Evolutionary conservation across 2,797 vertebrate genomes (phyloP).

Genomic region (Lagodon rhomboides): DNA sequence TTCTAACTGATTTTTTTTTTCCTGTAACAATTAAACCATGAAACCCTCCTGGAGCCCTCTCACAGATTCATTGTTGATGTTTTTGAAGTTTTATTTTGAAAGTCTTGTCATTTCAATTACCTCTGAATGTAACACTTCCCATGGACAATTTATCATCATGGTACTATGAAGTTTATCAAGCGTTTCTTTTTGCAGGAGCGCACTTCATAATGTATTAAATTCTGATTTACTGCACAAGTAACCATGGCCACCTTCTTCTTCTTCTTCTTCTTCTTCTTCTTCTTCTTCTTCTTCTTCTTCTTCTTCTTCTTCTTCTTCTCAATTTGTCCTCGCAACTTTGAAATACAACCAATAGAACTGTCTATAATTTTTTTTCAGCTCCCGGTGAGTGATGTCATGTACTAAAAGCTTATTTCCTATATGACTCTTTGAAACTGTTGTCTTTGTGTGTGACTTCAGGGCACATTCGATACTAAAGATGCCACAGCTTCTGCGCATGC

Average conservation of each 20-base stretch:
- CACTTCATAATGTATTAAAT: not conserved
- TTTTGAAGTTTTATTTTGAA: not conserved
- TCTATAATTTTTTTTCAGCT: not conserved
- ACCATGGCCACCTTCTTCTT: too few species aligned
- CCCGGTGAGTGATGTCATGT: not conserved
- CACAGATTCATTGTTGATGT: not conserved
- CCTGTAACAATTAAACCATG: not conserved
- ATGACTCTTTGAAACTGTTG: constrained; percentile 14
- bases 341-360: not conserved
- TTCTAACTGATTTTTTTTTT: too few species aligned
- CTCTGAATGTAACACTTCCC: not conserved
- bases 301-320: too few species aligned
- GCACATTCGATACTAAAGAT: constrained; percentile 95
- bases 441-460: constrained; percentile 85
- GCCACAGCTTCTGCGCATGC: constrained; percentile 93
- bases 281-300: too few species aligned
- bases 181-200: not conserved
- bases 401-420: not conserved
- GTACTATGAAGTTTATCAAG: not conserved
- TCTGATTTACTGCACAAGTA: not conserved
- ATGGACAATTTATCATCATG: not conserved
- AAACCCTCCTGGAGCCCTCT: not conserved
- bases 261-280: too few species aligned
- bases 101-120: not conserved
- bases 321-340: not conserved